phyloP scores from a whole-genome alignment of 2,888 invertebrate genomes.

The Eumerus sabulonum region DNA sequence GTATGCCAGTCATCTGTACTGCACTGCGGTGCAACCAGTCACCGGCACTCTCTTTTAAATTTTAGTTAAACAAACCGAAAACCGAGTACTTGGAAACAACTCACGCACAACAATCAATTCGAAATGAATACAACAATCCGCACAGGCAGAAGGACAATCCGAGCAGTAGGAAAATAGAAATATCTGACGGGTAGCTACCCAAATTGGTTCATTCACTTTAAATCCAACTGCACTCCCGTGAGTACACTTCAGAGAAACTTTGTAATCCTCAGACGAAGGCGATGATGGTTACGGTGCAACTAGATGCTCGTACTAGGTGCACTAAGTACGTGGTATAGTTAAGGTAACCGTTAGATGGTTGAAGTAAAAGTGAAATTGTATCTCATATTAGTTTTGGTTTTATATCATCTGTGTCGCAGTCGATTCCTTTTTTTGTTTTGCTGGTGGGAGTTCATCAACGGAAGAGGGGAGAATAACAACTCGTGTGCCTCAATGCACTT shows the following conservation, averaged over 20 bases:
- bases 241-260: slow-evolving; percentile 3
- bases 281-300: background rate
- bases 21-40: background rate
- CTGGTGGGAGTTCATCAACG: background rate
- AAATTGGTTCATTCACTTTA: slow-evolving; percentile 19
- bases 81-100: background rate
- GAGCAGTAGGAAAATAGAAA: background rate
- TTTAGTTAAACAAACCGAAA: slow-evolving; percentile 29
- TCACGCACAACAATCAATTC: slow-evolving; percentile 38
- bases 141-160: background rate
- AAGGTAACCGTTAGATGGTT: slow-evolving; percentile 30
- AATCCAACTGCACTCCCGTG: background rate
- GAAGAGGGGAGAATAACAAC: slow-evolving; percentile 15
- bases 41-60: slow-evolving; percentile 13
- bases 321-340: slow-evolving; percentile 2
- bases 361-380: slow-evolving; percentile 58
- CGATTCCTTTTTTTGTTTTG: background rate
- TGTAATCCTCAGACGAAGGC: slow-evolving; percentile 15
- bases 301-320: too few species aligned
- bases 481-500: slow-evolving; percentile 39
- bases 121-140: slow-evolving; percentile 13
- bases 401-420: slow-evolving; percentile 34
- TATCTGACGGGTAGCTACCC: slow-evolving; percentile 10
- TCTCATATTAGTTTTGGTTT: slow-evolving; percentile 47
- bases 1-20: slow-evolving; percentile 34